Base-by-base conservation (phyloP, 2,888 invertebrate genomes). In the Drosophila neotestacea region DNA sequence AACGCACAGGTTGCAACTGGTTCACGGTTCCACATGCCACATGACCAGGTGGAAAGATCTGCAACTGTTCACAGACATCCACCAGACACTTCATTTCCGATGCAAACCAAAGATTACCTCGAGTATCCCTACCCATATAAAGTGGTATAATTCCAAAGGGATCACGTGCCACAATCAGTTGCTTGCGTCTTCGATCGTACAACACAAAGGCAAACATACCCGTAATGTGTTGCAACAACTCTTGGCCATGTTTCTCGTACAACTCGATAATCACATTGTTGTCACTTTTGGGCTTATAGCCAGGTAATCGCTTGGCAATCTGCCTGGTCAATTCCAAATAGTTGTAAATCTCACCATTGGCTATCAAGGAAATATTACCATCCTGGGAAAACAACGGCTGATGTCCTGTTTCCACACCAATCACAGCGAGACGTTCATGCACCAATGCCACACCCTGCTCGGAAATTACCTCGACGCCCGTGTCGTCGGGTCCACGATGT, bases 121-220 rank as follows among this genome's bases (percentile, higher is more conserved):
- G 60, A 3, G 50, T 71, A 83, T 91, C 91, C 42, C 80, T 72
- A 9, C 91, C 91, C 66, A 78, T 80, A 28, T 89, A 91, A 54
- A 91, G 79, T 0, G 91, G 91, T 27, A 91, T 91, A n/a, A 91
- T 91, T 4, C 91, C 91, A 44, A 88, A 85, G 7, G 91, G 91
- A 82, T 91, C 91, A 0, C 91, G 82, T 4, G 90, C 91, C 54
- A 91, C 73, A 0, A 92, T 61, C 5, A 91, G 63, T 34, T 87
- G 73, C 42, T 83, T 72, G 5, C 62, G 78, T 4, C 76, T 77
- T 2, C 73, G 79, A 61, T 92, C 92, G 51, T 91, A 92, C 38
- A 92, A 55, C n/a, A 90, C 91, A 70, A 92, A 90, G 10, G 89
- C 88, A 70, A 88, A 92, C 92, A 92, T 92, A 13, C 92, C 92